Percentiles rank a stretch among this genome's conserved stretches.
Evolutionary conservation across 2,888 invertebrate species (phyloP).

Genomic region (Conchocele bisecta): DNA sequence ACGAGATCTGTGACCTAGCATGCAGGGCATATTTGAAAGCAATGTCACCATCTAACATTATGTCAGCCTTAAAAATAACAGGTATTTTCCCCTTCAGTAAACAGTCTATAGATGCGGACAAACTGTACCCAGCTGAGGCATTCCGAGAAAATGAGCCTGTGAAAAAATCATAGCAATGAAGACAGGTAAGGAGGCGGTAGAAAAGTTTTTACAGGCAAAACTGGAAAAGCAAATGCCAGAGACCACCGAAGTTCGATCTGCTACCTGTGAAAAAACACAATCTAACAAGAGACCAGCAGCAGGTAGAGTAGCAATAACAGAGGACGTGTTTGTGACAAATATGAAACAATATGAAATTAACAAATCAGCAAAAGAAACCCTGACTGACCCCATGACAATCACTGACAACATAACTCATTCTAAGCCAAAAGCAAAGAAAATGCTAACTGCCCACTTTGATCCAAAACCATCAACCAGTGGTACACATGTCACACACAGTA

Average conservation of each 20-base stretch:
- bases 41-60: conserved; percentile 22
- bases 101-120: not conserved
- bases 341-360: not conserved
- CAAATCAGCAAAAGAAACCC: too few relatives aligned
- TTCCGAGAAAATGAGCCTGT: conserved; percentile 9
- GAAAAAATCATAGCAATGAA: conserved; percentile 8
- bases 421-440: too few relatives aligned
- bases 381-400: too few relatives aligned
- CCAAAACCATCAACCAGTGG: conserved; percentile 11
- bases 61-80: conserved; percentile 33
- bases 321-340: not conserved
- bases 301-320: conserved; percentile 4
- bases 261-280: too few relatives aligned
- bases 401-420: too few relatives aligned
- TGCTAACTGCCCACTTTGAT: not conserved
- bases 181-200: conserved; percentile 1
- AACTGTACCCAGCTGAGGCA: not conserved
- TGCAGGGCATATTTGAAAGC: conserved; percentile 33
- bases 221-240: not conserved
- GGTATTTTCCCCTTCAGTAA: conserved; percentile 22
- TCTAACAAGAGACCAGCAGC: not conserved
- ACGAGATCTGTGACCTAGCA: conserved; percentile 28
- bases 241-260: too few relatives aligned
- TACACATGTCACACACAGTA: too few relatives aligned
- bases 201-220: not conserved